These are phyloP conservation scores for Cenopis cana DNA, from an alignment of 2,888 invertebrate genomes.

Conservation along the genomic window DNA sequence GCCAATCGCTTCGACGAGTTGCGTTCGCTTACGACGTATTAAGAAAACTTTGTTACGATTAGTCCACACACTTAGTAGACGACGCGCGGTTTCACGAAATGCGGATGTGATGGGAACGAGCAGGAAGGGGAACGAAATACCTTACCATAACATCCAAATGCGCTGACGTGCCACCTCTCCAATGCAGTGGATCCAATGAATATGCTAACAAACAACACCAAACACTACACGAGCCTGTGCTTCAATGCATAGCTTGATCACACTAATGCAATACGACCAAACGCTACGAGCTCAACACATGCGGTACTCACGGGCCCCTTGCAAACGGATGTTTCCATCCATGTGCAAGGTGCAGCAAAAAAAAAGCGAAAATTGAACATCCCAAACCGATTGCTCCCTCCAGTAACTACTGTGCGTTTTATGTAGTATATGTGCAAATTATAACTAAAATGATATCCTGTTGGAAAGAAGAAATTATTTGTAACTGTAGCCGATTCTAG, in stretches of 20 bases:
- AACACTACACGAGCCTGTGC: conserved; percentile 82
- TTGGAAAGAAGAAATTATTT: conserved; percentile 61
- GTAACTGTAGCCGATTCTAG: conserved; percentile 59
- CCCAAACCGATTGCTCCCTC: conserved; percentile 83
- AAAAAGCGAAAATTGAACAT: conserved; percentile 69
- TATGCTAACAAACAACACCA: conserved; percentile 80
- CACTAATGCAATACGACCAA: conserved; percentile 82
- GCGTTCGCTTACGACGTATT: conserved; percentile 62
- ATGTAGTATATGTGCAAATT: conserved; percentile 78
- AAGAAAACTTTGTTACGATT: conserved; percentile 70
- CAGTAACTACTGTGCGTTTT: conserved; percentile 82
- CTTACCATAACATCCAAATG: conserved; percentile 80
- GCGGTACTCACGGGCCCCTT: conserved; percentile 80
- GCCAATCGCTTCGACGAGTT: conserved; percentile 79
- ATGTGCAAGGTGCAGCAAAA: conserved; percentile 75
- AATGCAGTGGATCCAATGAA: conserved; percentile 82
- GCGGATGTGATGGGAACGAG: conserved; percentile 75
- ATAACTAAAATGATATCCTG: conserved; percentile 72
- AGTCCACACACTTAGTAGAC: conserved; percentile 75
- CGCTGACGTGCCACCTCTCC: conserved; percentile 83
- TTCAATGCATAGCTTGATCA: conserved; percentile 81
- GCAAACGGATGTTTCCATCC: conserved; percentile 77
- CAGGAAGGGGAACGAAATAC: conserved; percentile 78
- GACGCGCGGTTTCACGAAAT: conserved; percentile 68
- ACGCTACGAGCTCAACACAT: conserved; percentile 83